Percentiles rank a stretch among this genome's conserved stretches.
phyloP scores from a whole-genome alignment of 2,113 vertebrate species.

The Anolis sagrei region DNA sequence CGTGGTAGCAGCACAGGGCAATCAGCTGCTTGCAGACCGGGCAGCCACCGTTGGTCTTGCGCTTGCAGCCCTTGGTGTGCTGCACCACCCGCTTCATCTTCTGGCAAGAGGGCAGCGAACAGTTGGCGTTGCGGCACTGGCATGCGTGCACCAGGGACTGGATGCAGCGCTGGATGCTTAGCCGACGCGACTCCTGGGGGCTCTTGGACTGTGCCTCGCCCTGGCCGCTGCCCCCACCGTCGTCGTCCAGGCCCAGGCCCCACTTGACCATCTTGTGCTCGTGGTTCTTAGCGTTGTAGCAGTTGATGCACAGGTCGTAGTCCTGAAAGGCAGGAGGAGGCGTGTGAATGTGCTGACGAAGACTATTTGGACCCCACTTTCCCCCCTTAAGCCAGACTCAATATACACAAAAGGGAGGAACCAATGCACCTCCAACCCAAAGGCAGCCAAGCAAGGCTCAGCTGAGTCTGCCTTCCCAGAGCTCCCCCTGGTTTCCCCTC shows the following conservation, averaged over 20 bases:
- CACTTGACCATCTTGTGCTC: slow-evolving; percentile 99
- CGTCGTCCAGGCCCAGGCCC: slow-evolving; percentile 96
- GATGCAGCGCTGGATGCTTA: slow-evolving; percentile 99
- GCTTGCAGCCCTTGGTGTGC: slow-evolving; percentile 98
- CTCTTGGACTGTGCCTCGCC: slow-evolving; percentile 95
- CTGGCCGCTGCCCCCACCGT: slow-evolving; percentile 84
- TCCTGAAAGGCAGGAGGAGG: slow-evolving; percentile 77
- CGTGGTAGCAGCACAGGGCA: slow-evolving; percentile 97
- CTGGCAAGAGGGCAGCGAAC: slow-evolving; percentile 96
- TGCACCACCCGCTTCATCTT: slow-evolving; percentile 99
- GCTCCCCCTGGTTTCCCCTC: no score
- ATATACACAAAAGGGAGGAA: no score
- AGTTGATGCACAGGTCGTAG: slow-evolving; percentile 98
- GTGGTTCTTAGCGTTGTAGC: slow-evolving; percentile 96
- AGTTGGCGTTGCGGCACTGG: slow-evolving; percentile 99
- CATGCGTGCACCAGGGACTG: slow-evolving; percentile 98
- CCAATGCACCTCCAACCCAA: no score
- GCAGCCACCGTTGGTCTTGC: slow-evolving; percentile 97
- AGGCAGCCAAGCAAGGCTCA: no score
- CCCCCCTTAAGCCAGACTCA: no score
- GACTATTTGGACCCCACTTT: no score
- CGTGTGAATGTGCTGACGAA: neutral
- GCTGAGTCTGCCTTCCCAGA: neutral
- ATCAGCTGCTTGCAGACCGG: slow-evolving; percentile 99
- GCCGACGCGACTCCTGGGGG: slow-evolving; percentile 93